A percentile compares a stretch with the other conserved stretches of the same genome.
These are phyloP conservation scores for Lucinisca nassula DNA, from an alignment of 2,888 invertebrate species.

Conservation along the genomic window DNA sequence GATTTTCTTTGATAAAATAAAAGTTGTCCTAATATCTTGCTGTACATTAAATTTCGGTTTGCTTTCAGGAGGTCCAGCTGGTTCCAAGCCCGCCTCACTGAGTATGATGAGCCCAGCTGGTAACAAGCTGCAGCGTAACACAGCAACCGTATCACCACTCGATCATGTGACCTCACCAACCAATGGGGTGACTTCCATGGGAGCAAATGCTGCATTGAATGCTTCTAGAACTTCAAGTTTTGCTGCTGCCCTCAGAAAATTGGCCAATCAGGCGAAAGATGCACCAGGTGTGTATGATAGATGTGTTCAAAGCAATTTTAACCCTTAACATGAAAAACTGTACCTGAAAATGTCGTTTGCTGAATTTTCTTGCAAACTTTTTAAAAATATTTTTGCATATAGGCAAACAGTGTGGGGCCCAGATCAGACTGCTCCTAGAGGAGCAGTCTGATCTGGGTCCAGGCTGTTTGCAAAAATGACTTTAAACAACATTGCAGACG, in stretches of 20 bases:
- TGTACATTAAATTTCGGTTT: background rate
- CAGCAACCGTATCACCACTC: constrained; percentile 88
- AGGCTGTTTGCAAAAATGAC: no score
- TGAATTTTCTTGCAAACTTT: no score
- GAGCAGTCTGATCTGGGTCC: no score
- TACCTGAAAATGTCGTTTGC: no score
- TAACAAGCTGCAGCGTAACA: constrained; percentile 82
- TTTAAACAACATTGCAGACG: no score
- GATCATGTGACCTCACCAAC: constrained; percentile 84
- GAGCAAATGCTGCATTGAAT: constrained; percentile 83
- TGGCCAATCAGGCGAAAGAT: constrained; percentile 95
- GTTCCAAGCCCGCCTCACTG: constrained; percentile 85
- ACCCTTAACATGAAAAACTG: no score
- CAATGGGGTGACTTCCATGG: constrained; percentile 78
- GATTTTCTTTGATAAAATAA: no score
- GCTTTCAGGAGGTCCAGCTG: constrained; percentile 49
- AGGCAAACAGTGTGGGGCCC: no score
- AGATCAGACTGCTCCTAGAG: no score
- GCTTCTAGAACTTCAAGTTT: constrained; percentile 91
- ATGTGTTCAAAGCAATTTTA: background rate
- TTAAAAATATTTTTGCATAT: no score
- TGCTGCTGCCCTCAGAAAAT: constrained; percentile 96
- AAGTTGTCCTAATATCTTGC: background rate
- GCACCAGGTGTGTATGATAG: constrained; percentile 74
- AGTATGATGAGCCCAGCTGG: constrained; percentile 83